A percentile compares a stretch with the other conserved stretches of the same genome.
Conservation (phyloP, 2,113 vertebrate species). For the Artemisiospiza belli region DNA sequence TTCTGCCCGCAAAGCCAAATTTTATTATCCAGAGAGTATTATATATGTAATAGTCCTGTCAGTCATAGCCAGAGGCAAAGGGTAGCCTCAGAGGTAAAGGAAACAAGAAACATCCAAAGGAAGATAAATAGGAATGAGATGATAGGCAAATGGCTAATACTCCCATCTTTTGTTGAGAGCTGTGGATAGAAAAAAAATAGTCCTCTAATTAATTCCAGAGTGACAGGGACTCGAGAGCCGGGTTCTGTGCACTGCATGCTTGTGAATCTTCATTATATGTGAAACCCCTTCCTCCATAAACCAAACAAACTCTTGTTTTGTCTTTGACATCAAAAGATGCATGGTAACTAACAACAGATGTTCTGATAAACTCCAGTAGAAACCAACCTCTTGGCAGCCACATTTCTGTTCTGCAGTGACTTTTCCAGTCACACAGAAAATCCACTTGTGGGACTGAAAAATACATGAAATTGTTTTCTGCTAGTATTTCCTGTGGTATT, state of each 20-base stretch:
- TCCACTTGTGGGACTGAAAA: neutral
- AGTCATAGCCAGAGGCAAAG: constrained; percentile 28
- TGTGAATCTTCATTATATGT: constrained; percentile 22
- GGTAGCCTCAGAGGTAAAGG: constrained; percentile 35
- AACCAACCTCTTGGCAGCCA: neutral
- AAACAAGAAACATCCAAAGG: constrained; percentile 24
- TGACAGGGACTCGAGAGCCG: neutral
- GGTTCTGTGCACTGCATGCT: neutral
- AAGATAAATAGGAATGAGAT: constrained; percentile 17
- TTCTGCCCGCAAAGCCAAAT: constrained; percentile 26
- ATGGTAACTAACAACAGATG: constrained; percentile 43
- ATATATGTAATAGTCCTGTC: constrained; percentile 24
- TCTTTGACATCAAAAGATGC: constrained; percentile 47
- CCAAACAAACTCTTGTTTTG: constrained; percentile 43
- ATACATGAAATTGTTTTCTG: neutral
- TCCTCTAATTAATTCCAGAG: constrained; percentile 43
- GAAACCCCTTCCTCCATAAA: constrained; percentile 21
- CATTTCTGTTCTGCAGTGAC: neutral
- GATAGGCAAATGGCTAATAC: constrained; percentile 38
- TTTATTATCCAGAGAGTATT: constrained; percentile 43
- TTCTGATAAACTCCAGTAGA: neutral
- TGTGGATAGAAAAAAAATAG: constrained; percentile 22
- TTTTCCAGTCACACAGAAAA: constrained; percentile 6
- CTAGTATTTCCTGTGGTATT: neutral
- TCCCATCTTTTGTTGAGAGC: constrained; percentile 4